Evolutionary conservation across 2,113 vertebrate species (phyloP).

Genomic region (Corythornis vintsioides): DNA sequence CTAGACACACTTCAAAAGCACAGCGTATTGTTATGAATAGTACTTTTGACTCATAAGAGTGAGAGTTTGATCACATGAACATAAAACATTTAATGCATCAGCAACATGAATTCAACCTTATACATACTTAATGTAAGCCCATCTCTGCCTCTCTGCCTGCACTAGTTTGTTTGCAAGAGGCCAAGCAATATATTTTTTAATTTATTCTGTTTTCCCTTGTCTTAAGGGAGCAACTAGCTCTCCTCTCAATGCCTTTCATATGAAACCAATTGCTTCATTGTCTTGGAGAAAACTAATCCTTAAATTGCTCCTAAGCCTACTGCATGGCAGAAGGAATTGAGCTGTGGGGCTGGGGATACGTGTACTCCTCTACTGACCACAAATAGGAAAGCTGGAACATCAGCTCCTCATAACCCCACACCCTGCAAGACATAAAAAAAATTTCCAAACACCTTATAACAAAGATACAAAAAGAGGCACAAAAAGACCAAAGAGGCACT

Average conservation of each 20-base stretch:
- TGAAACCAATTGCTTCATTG: not conserved
- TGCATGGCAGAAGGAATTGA: not conserved
- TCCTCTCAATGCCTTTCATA: not conserved
- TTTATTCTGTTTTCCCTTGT: not conserved
- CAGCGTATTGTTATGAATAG: not conserved
- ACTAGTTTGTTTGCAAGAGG: not conserved
- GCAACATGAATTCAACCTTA: not conserved
- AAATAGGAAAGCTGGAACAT: not conserved
- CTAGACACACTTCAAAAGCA: not conserved
- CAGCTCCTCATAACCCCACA: not conserved
- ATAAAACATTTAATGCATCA: not conserved
- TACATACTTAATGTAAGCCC: not conserved
- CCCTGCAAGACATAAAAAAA: not conserved
- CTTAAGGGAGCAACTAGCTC: not conserved
- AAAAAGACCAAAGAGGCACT: not conserved
- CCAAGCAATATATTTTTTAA: not conserved
- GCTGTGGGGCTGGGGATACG: accelerated
- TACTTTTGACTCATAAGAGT: not conserved
- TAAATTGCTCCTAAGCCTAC: not conserved
- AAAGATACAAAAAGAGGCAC: accelerated
- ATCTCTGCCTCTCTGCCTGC: not conserved
- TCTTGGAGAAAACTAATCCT: not conserved
- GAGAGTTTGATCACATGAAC: not conserved
- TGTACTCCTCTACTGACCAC: not conserved
- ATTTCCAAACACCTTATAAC: not conserved